Evolutionary conservation across 2,888 invertebrate species (phyloP).

Genomic region (Tipula vernalis): DNA sequence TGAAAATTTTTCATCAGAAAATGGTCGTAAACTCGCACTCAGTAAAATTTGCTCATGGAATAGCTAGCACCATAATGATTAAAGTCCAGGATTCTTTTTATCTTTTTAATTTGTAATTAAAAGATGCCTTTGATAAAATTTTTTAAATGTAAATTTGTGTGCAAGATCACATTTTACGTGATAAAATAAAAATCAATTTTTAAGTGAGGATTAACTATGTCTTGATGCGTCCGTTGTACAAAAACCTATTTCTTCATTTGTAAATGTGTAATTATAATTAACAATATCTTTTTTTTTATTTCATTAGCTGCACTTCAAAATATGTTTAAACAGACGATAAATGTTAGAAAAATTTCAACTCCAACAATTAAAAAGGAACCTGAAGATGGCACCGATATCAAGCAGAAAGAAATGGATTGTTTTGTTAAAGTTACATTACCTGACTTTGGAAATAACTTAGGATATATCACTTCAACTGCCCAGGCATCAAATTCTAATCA

Average conservation of each 20-base stretch:
- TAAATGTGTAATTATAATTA: not conserved
- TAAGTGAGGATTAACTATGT: too few species aligned
- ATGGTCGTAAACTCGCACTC: too few species aligned
- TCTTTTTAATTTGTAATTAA: too few species aligned
- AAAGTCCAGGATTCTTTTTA: too few species aligned
- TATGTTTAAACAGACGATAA: conserved; percentile 7
- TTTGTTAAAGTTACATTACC: conserved; percentile 8
- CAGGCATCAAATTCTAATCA: conserved; percentile 25
- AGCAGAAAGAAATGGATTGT: not conserved
- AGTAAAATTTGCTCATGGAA: too few species aligned
- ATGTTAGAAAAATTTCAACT: not conserved
- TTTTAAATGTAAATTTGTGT: too few species aligned
- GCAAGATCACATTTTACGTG: too few species aligned
- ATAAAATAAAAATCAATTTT: too few species aligned
- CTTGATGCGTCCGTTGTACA: too few species aligned
- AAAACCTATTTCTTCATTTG: not conserved
- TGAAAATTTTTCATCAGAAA: too few species aligned
- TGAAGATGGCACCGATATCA: not conserved
- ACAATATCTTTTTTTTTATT: not conserved
- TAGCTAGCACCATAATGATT: too few species aligned
- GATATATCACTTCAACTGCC: conserved; percentile 22
- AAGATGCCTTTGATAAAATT: too few species aligned
- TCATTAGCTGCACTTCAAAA: not conserved
- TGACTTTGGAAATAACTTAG: not conserved
- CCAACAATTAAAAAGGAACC: not conserved